Percentiles rank a stretch among this genome's conserved stretches.
phyloP scores from a whole-genome alignment of 2,888 invertebrate genomes.

The Lithophane leautieri region DNA sequence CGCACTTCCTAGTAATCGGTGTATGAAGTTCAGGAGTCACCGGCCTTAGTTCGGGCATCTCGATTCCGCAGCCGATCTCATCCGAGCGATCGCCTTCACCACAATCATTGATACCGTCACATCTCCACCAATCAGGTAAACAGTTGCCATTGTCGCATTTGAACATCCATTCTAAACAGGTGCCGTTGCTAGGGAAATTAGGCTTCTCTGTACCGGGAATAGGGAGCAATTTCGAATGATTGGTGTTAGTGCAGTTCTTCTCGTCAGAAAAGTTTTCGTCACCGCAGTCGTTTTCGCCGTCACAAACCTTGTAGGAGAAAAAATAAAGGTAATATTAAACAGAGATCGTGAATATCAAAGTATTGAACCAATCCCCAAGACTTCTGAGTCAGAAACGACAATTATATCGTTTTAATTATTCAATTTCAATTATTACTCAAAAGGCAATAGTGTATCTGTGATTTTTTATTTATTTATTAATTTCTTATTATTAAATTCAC shows the following conservation, averaged over 20 bases:
- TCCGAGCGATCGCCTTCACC: slow-evolving; percentile 94
- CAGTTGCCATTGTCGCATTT: slow-evolving; percentile 93
- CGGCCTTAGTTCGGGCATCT: slow-evolving; percentile 72
- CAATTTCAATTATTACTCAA: too few relatives aligned
- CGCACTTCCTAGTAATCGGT: slow-evolving; percentile 74
- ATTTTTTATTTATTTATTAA: too few relatives aligned
- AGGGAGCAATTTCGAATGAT: slow-evolving; percentile 78
- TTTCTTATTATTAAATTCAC: neutral
- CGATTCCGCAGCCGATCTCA: slow-evolving; percentile 91
- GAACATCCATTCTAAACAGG: slow-evolving; percentile 95
- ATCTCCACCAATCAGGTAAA: slow-evolving; percentile 95
- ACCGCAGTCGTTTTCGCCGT: slow-evolving; percentile 93
- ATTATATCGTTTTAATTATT: too few relatives aligned
- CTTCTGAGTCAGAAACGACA: neutral
- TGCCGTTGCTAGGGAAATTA: slow-evolving; percentile 77
- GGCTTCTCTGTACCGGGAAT: slow-evolving; percentile 75
- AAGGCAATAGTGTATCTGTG: too few relatives aligned
- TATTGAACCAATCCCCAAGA: neutral
- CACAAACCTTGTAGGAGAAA: slow-evolving; percentile 88
- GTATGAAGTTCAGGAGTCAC: slow-evolving; percentile 71
- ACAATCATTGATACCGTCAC: slow-evolving; percentile 94
- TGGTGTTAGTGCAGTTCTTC: slow-evolving; percentile 90
- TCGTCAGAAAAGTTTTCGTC: slow-evolving; percentile 93
- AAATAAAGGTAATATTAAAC: neutral
- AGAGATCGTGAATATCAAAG: neutral